Conservation (phyloP, 1,140 invertebrate genomes). For the Listronotus bonariensis region DNA sequence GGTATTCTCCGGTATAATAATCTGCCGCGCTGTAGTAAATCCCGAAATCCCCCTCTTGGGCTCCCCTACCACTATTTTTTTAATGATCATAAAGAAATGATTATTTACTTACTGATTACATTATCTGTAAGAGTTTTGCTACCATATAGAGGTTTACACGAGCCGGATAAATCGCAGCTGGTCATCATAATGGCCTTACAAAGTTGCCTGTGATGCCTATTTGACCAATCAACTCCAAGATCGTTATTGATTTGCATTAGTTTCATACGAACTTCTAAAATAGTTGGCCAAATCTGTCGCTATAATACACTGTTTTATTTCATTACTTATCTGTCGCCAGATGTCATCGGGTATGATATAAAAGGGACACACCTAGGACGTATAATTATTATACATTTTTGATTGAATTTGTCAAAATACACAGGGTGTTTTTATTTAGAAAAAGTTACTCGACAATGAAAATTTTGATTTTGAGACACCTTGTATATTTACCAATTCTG, state of each 20-base stretch:
- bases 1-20: no score
- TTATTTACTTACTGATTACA: slow-evolving; percentile 57
- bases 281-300: slow-evolving; percentile 62
- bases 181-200: slow-evolving; percentile 64
- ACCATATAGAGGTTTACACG: slow-evolving; percentile 62
- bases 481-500: no score
- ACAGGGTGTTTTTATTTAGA: no score
- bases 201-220: slow-evolving; percentile 55
- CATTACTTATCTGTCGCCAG: slow-evolving; percentile 46
- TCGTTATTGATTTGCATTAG: slow-evolving; percentile 56
- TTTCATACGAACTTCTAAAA: slow-evolving; percentile 58
- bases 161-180: slow-evolving; percentile 61
- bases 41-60: no score
- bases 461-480: no score
- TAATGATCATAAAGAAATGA: no score
- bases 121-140: slow-evolving; percentile 58
- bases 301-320: slow-evolving; percentile 61
- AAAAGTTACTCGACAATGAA: no score
- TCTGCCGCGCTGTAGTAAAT: no score
- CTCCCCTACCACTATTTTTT: no score
- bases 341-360: slow-evolving; percentile 33
- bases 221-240: slow-evolving; percentile 55
- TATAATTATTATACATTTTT: no score
- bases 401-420: no score
- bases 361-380: slow-evolving; percentile 40